Conservation (phyloP, 1,140 invertebrate genomes). For the Scaptomyza graminum region DNA sequence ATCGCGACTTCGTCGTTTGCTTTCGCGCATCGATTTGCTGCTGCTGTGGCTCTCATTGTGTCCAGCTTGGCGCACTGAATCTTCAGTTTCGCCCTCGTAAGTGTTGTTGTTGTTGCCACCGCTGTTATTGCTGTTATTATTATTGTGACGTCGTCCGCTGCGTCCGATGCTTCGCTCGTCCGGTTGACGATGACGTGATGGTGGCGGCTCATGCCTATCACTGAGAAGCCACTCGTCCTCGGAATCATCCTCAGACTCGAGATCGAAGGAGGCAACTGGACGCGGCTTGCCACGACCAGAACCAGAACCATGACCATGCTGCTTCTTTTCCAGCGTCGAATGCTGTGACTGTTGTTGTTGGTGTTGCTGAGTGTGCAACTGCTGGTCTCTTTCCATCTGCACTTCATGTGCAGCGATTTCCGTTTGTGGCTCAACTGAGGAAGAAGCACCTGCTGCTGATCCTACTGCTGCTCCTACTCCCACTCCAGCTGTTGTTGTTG, state of each 20-base stretch:
- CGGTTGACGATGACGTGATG: slow-evolving; percentile 18
- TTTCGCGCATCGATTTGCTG: slow-evolving; percentile 43
- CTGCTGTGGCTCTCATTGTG: slow-evolving; percentile 35
- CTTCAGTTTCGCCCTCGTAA: slow-evolving; percentile 73
- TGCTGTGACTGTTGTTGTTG: slow-evolving; percentile 8
- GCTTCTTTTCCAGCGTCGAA: slow-evolving; percentile 38
- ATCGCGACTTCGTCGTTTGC: slow-evolving; percentile 49
- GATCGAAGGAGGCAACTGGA: slow-evolving; percentile 47
- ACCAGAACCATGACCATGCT: background rate
- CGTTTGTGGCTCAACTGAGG: background rate
- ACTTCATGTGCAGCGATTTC: background rate
- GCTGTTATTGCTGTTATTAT: slow-evolving; percentile 49
- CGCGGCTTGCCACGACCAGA: slow-evolving; percentile 27
- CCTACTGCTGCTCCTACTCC: background rate
- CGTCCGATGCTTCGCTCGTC: slow-evolving; percentile 56
- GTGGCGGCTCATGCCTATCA: slow-evolving; percentile 35
- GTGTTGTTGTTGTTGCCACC: slow-evolving; percentile 49
- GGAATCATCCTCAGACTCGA: slow-evolving; percentile 67
- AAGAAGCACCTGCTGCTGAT: background rate
- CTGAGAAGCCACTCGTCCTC: slow-evolving; percentile 67
- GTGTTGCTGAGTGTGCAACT: background rate
- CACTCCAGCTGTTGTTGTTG: slow-evolving; percentile 23
- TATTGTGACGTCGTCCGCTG: slow-evolving; percentile 44
- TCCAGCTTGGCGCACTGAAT: slow-evolving; percentile 48
- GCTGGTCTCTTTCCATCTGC: background rate